phyloP scores from a whole-genome alignment of 2,888 invertebrate species.

The Hirtodrosophila trivittata region DNA sequence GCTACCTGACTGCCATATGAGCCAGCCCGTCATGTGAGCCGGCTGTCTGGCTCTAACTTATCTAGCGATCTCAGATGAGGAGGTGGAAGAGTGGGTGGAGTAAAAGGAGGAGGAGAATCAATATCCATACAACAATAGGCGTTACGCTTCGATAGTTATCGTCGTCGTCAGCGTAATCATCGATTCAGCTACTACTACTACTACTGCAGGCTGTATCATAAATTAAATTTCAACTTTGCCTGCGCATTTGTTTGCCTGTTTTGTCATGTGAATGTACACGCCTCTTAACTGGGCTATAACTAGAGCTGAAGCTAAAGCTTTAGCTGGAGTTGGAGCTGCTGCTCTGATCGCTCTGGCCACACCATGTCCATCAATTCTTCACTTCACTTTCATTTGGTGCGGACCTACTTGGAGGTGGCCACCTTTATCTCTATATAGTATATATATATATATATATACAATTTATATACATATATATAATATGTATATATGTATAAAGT shows the following conservation, averaged over 20 bases:
- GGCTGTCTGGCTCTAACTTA: slow-evolving; percentile 3
- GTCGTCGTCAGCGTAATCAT: slow-evolving; percentile 15
- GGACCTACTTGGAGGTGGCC: slow-evolving; percentile 28
- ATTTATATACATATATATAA: not conserved
- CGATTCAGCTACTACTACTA: slow-evolving; percentile 41
- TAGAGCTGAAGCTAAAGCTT: not conserved
- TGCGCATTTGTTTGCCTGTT: slow-evolving; percentile 65
- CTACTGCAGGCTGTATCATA: slow-evolving; percentile 61
- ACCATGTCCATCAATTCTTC: slow-evolving; percentile 80
- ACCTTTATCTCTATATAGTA: slow-evolving; percentile 23
- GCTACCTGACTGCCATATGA: slow-evolving; percentile 1
- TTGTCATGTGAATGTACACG: slow-evolving; percentile 65
- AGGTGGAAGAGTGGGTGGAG: not conserved
- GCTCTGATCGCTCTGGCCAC: slow-evolving; percentile 35
- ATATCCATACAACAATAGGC: slow-evolving; percentile 46
- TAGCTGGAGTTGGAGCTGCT: slow-evolving; percentile 7
- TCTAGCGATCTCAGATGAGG: slow-evolving; percentile 7
- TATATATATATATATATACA: not conserved
- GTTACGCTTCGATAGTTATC: slow-evolving; percentile 70
- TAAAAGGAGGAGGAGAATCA: slow-evolving; percentile 16
- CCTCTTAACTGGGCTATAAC: slow-evolving; percentile 41
- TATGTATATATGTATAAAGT: slow-evolving; percentile 15
- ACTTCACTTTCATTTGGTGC: slow-evolving; percentile 79
- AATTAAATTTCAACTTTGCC: slow-evolving; percentile 53
- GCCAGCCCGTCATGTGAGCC: not conserved